Percentiles rank a stretch among this genome's conserved stretches.
Evolutionary conservation across 2,113 vertebrate genomes (phyloP).

Genomic region (Pangasianodon hypophthalmus): DNA sequence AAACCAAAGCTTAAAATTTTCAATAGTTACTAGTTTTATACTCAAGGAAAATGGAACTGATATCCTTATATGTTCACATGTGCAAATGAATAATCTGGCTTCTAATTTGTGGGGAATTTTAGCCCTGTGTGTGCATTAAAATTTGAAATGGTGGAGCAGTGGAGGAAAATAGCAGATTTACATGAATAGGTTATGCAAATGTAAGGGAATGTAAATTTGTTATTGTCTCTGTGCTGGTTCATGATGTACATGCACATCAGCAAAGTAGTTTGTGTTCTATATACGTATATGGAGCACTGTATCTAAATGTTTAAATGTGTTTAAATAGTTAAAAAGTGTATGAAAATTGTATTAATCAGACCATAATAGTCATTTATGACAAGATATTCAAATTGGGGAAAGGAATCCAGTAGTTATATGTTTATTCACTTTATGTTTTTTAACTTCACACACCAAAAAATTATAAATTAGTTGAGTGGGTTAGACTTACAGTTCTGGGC

Average conservation of each 20-base stretch:
- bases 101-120: neutral
- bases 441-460: neutral
- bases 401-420: neutral
- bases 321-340: neutral
- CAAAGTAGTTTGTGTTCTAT: neutral
- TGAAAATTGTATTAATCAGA: neutral
- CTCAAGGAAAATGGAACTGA: no score
- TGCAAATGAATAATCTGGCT: constrained; percentile 24
- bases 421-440: neutral
- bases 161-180: constrained; percentile 20
- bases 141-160: constrained; percentile 23
- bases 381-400: neutral
- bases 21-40: neutral
- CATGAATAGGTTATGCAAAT: constrained; percentile 7
- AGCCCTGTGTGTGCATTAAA: neutral
- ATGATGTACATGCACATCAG: neutral
- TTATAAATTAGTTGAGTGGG: neutral
- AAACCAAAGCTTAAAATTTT: neutral
- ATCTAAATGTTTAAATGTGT: no score
- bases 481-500: neutral
- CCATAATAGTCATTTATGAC: neutral
- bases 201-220: constrained; percentile 8
- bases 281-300: no score
- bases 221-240: neutral
- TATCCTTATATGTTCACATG: neutral